Conservation (phyloP, 2,113 vertebrate genomes). For the Oreochromis niloticus region DNA sequence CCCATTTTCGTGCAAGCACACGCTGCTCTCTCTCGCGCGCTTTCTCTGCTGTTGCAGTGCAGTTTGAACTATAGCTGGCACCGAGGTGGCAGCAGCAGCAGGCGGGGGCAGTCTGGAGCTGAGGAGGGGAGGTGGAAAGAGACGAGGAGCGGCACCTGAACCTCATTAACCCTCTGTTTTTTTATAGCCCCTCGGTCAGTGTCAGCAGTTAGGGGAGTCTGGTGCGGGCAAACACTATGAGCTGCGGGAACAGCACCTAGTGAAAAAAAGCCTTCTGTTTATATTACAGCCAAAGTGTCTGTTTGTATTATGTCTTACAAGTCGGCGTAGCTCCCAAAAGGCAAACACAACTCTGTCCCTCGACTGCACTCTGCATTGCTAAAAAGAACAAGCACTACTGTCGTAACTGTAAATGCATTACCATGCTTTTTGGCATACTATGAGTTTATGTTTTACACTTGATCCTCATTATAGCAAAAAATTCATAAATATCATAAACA, state of each 20-base stretch:
- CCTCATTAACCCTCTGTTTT: conserved; percentile 31
- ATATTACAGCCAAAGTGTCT: conserved; percentile 23
- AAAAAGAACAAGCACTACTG: conserved; percentile 12
- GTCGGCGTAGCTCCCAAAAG: conserved; percentile 4
- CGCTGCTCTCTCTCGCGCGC: not conserved
- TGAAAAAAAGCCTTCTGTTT: not conserved
- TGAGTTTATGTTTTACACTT: conserved; percentile 40
- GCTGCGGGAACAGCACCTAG: not conserved
- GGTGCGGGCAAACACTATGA: not conserved
- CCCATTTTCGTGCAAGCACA: not conserved
- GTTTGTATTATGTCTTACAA: conserved; percentile 31
- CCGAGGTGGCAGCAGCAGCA: not conserved
- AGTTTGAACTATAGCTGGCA: not conserved
- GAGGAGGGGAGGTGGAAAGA: not conserved
- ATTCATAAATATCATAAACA: conserved; percentile 10
- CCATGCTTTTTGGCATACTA: conserved; percentile 35
- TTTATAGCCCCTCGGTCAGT: not conserved
- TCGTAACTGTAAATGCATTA: conserved; percentile 44
- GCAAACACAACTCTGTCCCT: conserved; percentile 8
- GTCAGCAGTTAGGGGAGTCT: not conserved
- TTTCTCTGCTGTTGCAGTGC: not conserved
- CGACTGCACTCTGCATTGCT: not conserved
- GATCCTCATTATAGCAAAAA: conserved; percentile 1
- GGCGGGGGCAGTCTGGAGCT: not conserved
- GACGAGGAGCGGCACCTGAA: conserved; percentile 4